Evolutionary conservation across 2,888 invertebrate species (phyloP).

Genomic region (Pristionchus arcanus): DNA sequence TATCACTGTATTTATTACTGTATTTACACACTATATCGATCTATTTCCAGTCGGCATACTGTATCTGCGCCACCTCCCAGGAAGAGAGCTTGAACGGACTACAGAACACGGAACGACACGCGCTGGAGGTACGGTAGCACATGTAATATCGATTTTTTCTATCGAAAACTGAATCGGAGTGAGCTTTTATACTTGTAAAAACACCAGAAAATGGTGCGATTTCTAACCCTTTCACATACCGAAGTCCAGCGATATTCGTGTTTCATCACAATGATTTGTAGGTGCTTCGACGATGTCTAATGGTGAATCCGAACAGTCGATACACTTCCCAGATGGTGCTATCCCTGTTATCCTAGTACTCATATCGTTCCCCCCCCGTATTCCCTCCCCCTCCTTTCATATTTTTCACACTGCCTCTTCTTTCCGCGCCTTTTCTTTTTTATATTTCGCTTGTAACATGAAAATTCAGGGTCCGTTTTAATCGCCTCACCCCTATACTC

Average conservation of each 20-base stretch:
- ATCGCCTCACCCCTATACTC: not conserved
- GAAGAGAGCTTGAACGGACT: constrained; percentile 12
- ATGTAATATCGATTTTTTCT: not conserved
- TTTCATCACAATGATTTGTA: not conserved
- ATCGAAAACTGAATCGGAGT: too few relatives aligned
- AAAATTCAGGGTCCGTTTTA: not conserved
- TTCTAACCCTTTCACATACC: too few relatives aligned
- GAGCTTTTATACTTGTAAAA: too few relatives aligned
- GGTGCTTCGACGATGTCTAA: constrained; percentile 49
- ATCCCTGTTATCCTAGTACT: constrained; percentile 20
- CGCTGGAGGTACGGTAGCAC: constrained; percentile 38
- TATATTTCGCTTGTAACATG: not conserved
- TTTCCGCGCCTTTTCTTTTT: not conserved
- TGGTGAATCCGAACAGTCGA: constrained; percentile 34
- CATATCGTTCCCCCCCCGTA: not conserved
- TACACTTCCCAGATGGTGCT: constrained; percentile 43
- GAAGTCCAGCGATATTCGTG: too few relatives aligned
- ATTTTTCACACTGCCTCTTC: not conserved
- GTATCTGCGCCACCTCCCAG: constrained; percentile 41
- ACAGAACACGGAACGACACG: constrained; percentile 10
- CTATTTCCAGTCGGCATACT: not conserved
- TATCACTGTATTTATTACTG: not conserved
- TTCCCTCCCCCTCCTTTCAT: not conserved
- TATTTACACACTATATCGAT: not conserved
- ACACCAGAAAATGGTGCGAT: too few relatives aligned